Evolutionary conservation across 2,888 invertebrate genomes (phyloP), one percentile per base, ranked within the genome.

Genomic region (Diaperis boleti): DNA sequence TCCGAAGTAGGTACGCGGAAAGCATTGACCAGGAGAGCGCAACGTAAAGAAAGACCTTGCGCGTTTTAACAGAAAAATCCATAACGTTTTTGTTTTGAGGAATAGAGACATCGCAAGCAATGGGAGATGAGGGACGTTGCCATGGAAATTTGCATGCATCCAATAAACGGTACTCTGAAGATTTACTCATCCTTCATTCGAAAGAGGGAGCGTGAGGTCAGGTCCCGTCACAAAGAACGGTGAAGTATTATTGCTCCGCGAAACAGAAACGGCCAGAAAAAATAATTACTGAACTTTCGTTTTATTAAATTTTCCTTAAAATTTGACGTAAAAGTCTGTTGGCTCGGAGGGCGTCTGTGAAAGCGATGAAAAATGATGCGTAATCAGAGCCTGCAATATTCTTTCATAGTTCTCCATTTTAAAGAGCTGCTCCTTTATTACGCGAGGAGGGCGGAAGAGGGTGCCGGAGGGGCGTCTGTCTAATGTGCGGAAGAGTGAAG

Each of bases 131-230:
- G 70, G 69, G 69, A 75, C 74, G 80, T 80, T 80, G 78, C 79
- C 79, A 80, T 80, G 79, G 80, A 77, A 78, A 80, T 80, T 79
- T 79, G 78, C 78, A 79, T 79, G 79, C 80, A 77, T 79, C 79
- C 79, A 78, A 79, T 80, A 79, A 79, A 78, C 75, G 76, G 72
- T 70, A 71, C 65, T 69, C 67, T 64, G 64, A 71, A 67, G 70
- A 73, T 67, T 69, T 69, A 64, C 66, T 66, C 65, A 62, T 72
- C 64, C 67, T 66, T 69, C 20, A 20, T 20, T 26, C 62, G 66
- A 56, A 65, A 62, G 57, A 55, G 64, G 49, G 17, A 39, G 37
- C 57, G 54, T 63, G 61, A 60, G 67, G 64, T 68, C 66, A 59
- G 37, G 39, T 45, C 45, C 47, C 18, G 55, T 52, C 37, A 39